These are phyloP conservation scores for Engystomops pustulosus DNA, from an alignment of 2,113 vertebrate species.

Conservation along the genomic window DNA sequence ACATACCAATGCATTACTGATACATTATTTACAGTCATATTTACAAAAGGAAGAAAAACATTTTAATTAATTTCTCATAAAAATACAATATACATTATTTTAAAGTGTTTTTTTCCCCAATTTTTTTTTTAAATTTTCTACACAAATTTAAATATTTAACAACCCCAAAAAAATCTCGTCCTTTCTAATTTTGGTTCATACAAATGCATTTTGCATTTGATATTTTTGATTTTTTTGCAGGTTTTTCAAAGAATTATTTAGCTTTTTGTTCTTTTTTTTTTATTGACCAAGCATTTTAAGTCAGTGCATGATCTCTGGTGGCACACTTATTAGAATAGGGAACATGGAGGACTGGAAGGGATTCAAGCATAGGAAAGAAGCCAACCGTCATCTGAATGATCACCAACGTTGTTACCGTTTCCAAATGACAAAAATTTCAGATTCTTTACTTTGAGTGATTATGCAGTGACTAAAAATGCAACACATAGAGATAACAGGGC, in stretches of 20 bases:
- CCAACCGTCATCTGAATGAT: not conserved
- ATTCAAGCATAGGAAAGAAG: not conserved
- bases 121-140: not conserved
- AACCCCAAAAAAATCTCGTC: not conserved
- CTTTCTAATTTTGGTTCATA: not conserved
- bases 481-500: too few relatives aligned
- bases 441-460: not conserved
- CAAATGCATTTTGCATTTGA: not conserved
- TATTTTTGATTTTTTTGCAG: too few relatives aligned
- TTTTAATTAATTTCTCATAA: conserved; percentile 20
- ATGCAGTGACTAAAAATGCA: too few relatives aligned
- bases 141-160: conserved; percentile 28
- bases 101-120: not conserved
- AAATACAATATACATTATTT: conserved; percentile 49
- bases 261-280: too few relatives aligned
- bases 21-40: conserved; percentile 63
- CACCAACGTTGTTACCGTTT: too few relatives aligned
- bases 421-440: too few relatives aligned
- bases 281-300: not conserved
- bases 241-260: too few relatives aligned
- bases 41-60: conserved; percentile 68
- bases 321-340: too few relatives aligned
- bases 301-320: not conserved
- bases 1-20: conserved; percentile 79
- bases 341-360: not conserved